Evolutionary conservation across 37 sponge, comb jelly and placozoan species (phyloP).

Genomic region (Mnemiopsis leidyi): DNA sequence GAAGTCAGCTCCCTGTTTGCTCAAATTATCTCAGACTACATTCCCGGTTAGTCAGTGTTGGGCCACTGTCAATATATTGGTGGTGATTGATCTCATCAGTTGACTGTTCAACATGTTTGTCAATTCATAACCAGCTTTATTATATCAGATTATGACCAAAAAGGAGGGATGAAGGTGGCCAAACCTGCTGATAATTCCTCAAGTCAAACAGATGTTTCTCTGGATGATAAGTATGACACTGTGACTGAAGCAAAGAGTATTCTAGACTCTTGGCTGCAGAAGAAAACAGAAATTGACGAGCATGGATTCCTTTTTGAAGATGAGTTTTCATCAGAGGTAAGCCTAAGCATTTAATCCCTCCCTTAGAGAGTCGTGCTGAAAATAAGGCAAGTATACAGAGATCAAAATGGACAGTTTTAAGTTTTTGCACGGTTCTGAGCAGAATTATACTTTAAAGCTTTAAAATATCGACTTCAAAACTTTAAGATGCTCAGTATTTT

Average conservation of each 20-base stretch:
- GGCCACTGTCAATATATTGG: background rate
- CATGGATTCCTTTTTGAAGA: background rate
- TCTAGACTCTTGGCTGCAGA: background rate
- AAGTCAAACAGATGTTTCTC: background rate
- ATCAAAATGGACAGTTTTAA: too few species aligned
- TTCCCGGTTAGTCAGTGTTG: background rate
- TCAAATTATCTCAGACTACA: slow-evolving; percentile 12
- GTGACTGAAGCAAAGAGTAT: slow-evolving; percentile 28
- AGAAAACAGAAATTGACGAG: background rate
- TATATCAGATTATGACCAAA: background rate
- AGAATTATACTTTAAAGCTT: too few species aligned
- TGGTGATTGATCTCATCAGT: background rate
- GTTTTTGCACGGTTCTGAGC: too few species aligned
- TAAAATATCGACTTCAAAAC: too few species aligned
- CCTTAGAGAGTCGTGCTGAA: too few species aligned
- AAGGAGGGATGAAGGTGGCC: background rate
- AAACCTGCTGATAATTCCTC: background rate
- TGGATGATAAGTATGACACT: slow-evolving; percentile 28
- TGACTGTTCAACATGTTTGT: background rate
- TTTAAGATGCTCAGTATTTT: too few species aligned
- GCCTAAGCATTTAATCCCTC: too few species aligned
- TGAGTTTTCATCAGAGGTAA: too few species aligned
- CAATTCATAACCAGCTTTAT: background rate
- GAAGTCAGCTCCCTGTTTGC: slow-evolving; percentile 13
- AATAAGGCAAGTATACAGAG: too few species aligned